Evolutionary conservation across 1,140 invertebrate species (phyloP).

Genomic region (Polyergus mexicanus): DNA sequence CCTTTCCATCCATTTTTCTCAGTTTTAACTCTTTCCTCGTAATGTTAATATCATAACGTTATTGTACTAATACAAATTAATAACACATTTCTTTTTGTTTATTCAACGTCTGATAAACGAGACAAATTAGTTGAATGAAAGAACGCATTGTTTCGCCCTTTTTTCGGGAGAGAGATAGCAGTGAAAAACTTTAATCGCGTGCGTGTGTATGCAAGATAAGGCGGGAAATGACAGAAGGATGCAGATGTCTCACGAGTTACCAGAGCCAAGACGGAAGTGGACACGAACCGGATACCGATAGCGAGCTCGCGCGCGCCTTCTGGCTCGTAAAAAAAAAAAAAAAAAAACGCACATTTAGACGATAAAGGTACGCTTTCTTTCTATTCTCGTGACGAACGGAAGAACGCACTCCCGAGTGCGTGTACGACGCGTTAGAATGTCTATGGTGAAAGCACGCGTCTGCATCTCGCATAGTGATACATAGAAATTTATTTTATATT

Average conservation of each 20-base stretch:
- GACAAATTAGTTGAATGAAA: slow-evolving; percentile 23
- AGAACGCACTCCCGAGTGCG: slow-evolving; percentile 5
- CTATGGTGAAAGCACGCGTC: background rate
- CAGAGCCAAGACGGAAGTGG: slow-evolving; percentile 66
- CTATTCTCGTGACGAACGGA: background rate
- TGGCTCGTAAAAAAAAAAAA: slow-evolving; percentile 63
- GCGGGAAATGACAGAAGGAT: slow-evolving; percentile 36
- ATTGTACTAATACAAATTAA: background rate
- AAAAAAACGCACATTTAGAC: slow-evolving; percentile 33
- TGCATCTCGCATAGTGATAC: background rate
- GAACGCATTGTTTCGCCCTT: slow-evolving; percentile 29
- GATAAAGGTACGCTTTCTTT: slow-evolving; percentile 47
- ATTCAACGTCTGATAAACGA: slow-evolving; percentile 17
- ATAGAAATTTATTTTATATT: slow-evolving; percentile 1
- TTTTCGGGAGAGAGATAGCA: too few relatives aligned
- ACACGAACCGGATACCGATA: slow-evolving; percentile 71
- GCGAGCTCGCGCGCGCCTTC: slow-evolving; percentile 35
- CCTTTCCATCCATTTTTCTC: background rate
- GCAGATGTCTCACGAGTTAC: slow-evolving; percentile 68
- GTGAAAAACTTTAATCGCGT: slow-evolving; percentile 41
- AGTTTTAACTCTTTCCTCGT: background rate
- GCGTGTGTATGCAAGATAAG: slow-evolving; percentile 56
- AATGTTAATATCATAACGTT: background rate
- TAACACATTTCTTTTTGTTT: background rate
- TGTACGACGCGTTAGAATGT: background rate